Evolutionary conservation across 1,140 invertebrate species (phyloP).

Genomic region (Drosophila guanche): DNA sequence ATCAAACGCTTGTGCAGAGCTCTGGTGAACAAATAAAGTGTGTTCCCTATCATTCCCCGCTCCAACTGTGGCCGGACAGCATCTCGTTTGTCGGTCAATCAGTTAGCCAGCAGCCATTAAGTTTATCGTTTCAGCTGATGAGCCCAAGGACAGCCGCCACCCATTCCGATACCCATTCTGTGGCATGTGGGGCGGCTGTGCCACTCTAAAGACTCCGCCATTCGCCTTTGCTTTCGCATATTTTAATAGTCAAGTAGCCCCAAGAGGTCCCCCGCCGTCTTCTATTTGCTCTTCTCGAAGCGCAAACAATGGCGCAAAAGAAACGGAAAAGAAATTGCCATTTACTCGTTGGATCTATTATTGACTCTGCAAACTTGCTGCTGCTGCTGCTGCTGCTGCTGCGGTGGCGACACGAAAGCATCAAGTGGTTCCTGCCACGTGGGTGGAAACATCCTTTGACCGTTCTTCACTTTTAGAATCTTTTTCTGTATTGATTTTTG

Average conservation of each 20-base stretch:
- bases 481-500: slow-evolving; percentile 33
- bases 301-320: slow-evolving; percentile 62
- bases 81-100: slow-evolving; percentile 42
- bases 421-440: slow-evolving; percentile 36
- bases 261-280: slow-evolving; percentile 5
- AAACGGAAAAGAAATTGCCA: slow-evolving; percentile 74
- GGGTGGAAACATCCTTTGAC: slow-evolving; percentile 21
- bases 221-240: slow-evolving; percentile 55
- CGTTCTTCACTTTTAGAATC: slow-evolving; percentile 28
- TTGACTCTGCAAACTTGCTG: slow-evolving; percentile 52
- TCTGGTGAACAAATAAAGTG: slow-evolving; percentile 64
- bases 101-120: slow-evolving; percentile 64
- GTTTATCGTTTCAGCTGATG: slow-evolving; percentile 62
- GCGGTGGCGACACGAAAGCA: slow-evolving; percentile 27
- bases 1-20: slow-evolving; percentile 21
- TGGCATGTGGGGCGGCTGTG: slow-evolving; percentile 8
- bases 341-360: slow-evolving; percentile 62
- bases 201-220: slow-evolving; percentile 5
- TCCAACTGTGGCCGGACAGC: slow-evolving; percentile 12
- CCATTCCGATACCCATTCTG: slow-evolving; percentile 4
- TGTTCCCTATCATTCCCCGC: slow-evolving; percentile 14
- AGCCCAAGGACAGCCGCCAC: slow-evolving; percentile 20
- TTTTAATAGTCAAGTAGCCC: slow-evolving; percentile 77
- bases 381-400: not conserved
- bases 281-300: slow-evolving; percentile 72